Conservation (phyloP, 2,888 invertebrate species). For the Oscheius sp. region DNA sequence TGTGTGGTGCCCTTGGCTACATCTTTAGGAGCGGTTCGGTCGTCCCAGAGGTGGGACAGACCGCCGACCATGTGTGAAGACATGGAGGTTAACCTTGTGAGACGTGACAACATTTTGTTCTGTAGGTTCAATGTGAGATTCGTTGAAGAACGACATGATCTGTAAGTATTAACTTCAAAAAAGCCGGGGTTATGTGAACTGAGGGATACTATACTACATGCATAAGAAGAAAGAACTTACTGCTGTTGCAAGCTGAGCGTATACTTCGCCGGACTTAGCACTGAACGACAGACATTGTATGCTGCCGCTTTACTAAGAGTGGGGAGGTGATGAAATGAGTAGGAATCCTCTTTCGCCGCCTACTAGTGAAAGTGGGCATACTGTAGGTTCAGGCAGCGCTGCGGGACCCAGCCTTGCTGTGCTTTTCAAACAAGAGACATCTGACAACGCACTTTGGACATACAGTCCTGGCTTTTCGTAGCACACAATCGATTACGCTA, state of each 20-base stretch:
- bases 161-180: slow-evolving; percentile 5
- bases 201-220: not conserved
- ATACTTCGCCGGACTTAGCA: slow-evolving; percentile 28
- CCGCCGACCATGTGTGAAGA: slow-evolving; percentile 32
- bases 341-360: slow-evolving; percentile 1
- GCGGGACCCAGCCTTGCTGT: slow-evolving; percentile 16
- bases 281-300: slow-evolving; percentile 35
- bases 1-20: slow-evolving; percentile 14
- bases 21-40: slow-evolving; percentile 37
- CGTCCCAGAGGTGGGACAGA: slow-evolving; percentile 33
- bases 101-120: slow-evolving; percentile 32
- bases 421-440: slow-evolving; percentile 18
- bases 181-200: not conserved
- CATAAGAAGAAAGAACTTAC: slow-evolving; percentile 11
- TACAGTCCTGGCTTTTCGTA: not conserved
- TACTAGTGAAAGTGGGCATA: slow-evolving; percentile 12
- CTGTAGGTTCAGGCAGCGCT: slow-evolving; percentile 1
- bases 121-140: not conserved
- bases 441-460: slow-evolving; percentile 29
- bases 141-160: slow-evolving; percentile 30
- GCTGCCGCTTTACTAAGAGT: slow-evolving; percentile 25
- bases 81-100: slow-evolving; percentile 37
- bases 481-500: not conserved
- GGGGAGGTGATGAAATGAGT: slow-evolving; percentile 21
- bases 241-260: not conserved